These are phyloP conservation scores for Scomber scombrus DNA, from an alignment of 2,113 vertebrate species.

Conservation along the genomic window DNA sequence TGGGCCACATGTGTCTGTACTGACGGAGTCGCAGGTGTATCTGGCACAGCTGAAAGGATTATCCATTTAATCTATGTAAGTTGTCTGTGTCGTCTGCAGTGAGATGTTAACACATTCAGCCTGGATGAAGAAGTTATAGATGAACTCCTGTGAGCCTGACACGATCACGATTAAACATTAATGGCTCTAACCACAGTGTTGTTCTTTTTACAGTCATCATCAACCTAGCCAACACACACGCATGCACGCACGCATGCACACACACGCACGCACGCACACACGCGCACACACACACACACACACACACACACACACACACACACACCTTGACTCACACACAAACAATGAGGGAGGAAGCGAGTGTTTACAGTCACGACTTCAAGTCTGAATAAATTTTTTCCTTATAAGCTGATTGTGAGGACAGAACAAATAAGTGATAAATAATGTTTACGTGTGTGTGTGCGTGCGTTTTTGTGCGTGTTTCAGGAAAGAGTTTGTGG, in stretches of 20 bases:
- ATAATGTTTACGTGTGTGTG: conserved; percentile 7
- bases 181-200: not conserved
- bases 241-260: no score
- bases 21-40: conserved; percentile 9
- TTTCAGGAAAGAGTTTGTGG: conserved; percentile 94
- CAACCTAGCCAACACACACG: no score
- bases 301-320: not conserved
- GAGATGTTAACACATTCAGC: not conserved
- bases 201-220: no score
- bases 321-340: not conserved
- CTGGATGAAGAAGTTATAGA: not conserved
- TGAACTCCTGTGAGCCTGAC: not conserved
- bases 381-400: conserved; percentile 25
- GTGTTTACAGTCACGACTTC: conserved; percentile 35
- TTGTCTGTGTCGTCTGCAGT: not conserved
- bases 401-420: conserved; percentile 11
- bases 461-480: conserved; percentile 16
- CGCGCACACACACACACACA: not conserved
- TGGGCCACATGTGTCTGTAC: not conserved
- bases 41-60: conserved; percentile 35
- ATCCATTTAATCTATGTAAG: conserved; percentile 23
- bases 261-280: not conserved
- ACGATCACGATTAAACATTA: no score
- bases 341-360: conserved; percentile 26
- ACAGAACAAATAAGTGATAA: conserved; percentile 3